Conservation (phyloP, 2,888 invertebrate species). For the Diarsia brunnea region DNA sequence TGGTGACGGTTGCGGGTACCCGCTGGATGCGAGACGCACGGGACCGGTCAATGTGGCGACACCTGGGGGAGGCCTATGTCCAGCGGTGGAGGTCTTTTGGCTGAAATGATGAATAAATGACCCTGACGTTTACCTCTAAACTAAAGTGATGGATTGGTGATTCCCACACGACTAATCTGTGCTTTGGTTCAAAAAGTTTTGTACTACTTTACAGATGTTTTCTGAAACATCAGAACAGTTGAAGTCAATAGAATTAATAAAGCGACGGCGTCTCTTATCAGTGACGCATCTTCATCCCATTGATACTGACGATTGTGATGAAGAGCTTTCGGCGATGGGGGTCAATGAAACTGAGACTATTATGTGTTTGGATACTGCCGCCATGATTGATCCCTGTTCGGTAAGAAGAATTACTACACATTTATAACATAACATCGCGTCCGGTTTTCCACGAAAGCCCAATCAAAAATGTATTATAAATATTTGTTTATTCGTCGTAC, state of each 20-base stretch:
- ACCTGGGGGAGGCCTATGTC: no score
- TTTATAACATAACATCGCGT: background rate
- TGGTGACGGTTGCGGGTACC: no score
- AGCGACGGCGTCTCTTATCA: slow-evolving; percentile 73
- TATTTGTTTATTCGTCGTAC: no score
- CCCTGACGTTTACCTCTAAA: no score
- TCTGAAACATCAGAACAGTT: slow-evolving; percentile 37
- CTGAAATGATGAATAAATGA: no score
- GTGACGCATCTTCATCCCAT: slow-evolving; percentile 80
- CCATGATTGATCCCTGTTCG: slow-evolving; percentile 75
- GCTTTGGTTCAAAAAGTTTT: background rate
- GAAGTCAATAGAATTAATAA: slow-evolving; percentile 72
- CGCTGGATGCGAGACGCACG: no score
- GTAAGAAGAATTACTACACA: slow-evolving; percentile 64
- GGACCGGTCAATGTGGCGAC: no score
- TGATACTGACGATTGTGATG: slow-evolving; percentile 72
- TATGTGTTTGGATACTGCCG: slow-evolving; percentile 80
- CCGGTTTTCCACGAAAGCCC: no score
- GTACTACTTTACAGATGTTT: background rate
- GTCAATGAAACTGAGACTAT: slow-evolving; percentile 67
- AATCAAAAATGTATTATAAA: no score
- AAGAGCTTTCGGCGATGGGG: slow-evolving; percentile 70
- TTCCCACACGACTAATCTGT: no score
- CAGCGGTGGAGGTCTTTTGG: no score
- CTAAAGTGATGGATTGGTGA: no score